A percentile compares a stretch with the other conserved stretches of the same genome.
These are phyloP conservation scores for Butastur rufipennis DNA, from an alignment of 2,113 vertebrate species.

Conservation along the genomic window DNA sequence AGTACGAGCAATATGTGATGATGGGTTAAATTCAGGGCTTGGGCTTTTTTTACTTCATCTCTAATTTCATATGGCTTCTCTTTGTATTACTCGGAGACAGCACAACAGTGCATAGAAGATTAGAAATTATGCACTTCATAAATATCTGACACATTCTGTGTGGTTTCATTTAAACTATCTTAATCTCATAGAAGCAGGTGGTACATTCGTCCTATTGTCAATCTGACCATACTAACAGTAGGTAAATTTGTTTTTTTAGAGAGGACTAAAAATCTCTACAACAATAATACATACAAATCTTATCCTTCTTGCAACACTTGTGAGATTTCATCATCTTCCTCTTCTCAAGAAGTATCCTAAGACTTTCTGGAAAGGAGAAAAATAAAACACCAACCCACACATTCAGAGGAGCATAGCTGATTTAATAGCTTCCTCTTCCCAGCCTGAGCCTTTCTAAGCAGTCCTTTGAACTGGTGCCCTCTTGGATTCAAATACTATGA, in stretches of 20 bases:
- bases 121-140: conserved; percentile 14
- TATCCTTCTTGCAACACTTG: background rate
- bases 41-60: background rate
- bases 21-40: background rate
- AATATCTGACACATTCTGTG: background rate
- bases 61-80: background rate
- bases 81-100: background rate
- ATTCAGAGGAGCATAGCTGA: background rate
- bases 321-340: background rate
- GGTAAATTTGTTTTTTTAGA: background rate
- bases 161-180: conserved; percentile 21
- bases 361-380: background rate
- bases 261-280: background rate
- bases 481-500: conserved; percentile 21
- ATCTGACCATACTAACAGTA: background rate
- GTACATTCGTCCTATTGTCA: background rate
- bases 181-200: conserved; percentile 17
- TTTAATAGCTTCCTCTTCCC: background rate
- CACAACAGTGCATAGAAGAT: background rate
- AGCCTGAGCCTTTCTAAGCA: background rate
- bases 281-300: background rate
- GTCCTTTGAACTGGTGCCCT: background rate
- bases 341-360: background rate
- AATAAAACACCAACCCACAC: background rate
- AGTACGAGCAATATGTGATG: background rate